phyloP scores from a whole-genome alignment of 2,113 vertebrate genomes.

The Taurulus bubalis region DNA sequence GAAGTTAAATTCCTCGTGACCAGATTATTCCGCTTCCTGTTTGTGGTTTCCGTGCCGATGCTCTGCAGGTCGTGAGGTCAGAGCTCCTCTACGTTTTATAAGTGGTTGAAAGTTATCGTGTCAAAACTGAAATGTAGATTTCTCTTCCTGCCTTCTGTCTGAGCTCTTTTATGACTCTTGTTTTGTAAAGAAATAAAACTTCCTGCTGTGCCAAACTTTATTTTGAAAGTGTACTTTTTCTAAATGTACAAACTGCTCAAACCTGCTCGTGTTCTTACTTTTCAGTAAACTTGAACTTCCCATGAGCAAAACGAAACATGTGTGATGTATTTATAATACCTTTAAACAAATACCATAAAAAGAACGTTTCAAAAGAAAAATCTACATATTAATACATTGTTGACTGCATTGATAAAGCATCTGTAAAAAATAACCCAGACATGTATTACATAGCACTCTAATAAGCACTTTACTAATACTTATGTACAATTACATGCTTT shows the following conservation, averaged over 20 bases:
- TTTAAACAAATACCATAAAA: too few species aligned
- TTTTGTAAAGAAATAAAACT: slow-evolving; percentile 64
- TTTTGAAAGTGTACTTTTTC: not conserved
- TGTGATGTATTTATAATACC: too few species aligned
- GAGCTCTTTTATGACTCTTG: slow-evolving; percentile 50
- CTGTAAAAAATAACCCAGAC: too few species aligned
- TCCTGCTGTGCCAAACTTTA: slow-evolving; percentile 11
- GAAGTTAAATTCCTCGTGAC: not conserved
- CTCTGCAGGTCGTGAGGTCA: slow-evolving; percentile 41
- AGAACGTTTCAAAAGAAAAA: too few species aligned
- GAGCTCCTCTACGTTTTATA: slow-evolving; percentile 59
- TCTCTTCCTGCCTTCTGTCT: slow-evolving; percentile 44
- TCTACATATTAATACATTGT: too few species aligned
- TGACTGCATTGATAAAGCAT: too few species aligned
- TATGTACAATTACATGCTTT: too few species aligned
- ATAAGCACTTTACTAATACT: too few species aligned
- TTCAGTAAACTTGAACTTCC: not conserved
- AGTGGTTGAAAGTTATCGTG: slow-evolving; percentile 53
- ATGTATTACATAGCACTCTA: too few species aligned
- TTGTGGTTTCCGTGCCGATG: slow-evolving; percentile 28
- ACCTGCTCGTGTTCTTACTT: not conserved
- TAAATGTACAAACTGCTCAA: not conserved
- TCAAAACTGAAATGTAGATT: slow-evolving; percentile 42
- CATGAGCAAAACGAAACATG: too few species aligned
- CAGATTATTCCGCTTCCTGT: not conserved